These are phyloP conservation scores for Himalopsyche tibetana DNA, from an alignment of 2,888 invertebrate species.

Conservation along the genomic window DNA sequence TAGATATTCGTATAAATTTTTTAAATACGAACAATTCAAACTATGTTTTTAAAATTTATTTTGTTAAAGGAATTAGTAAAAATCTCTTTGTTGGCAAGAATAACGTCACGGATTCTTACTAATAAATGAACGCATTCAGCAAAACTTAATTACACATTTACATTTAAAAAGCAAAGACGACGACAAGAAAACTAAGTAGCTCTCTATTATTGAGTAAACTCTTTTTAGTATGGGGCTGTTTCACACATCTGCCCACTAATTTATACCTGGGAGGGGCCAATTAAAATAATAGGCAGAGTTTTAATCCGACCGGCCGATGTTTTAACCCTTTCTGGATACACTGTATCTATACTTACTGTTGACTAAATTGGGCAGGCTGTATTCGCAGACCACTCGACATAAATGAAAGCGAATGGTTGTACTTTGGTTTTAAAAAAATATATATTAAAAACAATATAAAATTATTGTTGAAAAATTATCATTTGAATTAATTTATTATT, in stretches of 20 bases:
- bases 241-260: conserved; percentile 65
- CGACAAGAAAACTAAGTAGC: conserved; percentile 54
- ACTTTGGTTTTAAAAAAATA: too few relatives aligned
- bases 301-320: conserved; percentile 51
- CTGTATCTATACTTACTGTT: conserved; percentile 44
- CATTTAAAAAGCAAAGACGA: conserved; percentile 18
- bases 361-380: conserved; percentile 46
- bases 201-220: conserved; percentile 51
- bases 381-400: background rate
- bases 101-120: background rate
- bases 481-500: too few relatives aligned
- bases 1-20: too few relatives aligned
- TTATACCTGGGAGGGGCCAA: conserved; percentile 64
- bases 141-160: conserved; percentile 14
- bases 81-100: background rate
- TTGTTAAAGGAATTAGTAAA: background rate
- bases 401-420: background rate
- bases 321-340: conserved; percentile 52
- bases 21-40: too few relatives aligned
- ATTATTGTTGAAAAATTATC: too few relatives aligned
- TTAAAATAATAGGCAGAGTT: conserved; percentile 65
- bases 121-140: background rate
- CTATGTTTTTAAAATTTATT: too few relatives aligned
- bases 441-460: too few relatives aligned
- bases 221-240: conserved; percentile 54